Percentiles rank a stretch among this genome's conserved stretches.
These are phyloP conservation scores for Nannoperca obscura DNA, from an alignment of 2,797 vertebrate species.

Conservation along the genomic window DNA sequence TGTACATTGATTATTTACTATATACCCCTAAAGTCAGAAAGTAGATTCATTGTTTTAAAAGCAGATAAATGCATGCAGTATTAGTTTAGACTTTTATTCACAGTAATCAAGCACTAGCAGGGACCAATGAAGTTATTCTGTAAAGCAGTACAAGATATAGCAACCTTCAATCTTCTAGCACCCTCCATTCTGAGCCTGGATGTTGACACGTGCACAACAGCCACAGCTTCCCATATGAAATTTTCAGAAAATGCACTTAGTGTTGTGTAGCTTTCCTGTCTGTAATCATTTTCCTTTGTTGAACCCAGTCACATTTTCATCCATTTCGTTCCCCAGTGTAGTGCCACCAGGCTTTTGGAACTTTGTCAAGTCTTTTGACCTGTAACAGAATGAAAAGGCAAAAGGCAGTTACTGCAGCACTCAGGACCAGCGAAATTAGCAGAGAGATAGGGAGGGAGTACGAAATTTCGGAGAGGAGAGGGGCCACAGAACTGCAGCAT, in stretches of 20 bases:
- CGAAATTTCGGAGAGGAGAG: slow-evolving; percentile 15
- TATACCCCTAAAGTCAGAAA: not conserved
- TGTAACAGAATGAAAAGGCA: slow-evolving; percentile 77
- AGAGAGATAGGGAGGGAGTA: slow-evolving; percentile 23
- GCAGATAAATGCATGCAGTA: not conserved
- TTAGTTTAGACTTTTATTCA: slow-evolving; percentile 3
- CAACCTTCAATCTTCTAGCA: slow-evolving; percentile 18
- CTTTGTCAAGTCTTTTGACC: slow-evolving; percentile 79
- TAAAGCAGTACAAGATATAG: slow-evolving; percentile 19
- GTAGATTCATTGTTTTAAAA: not conserved
- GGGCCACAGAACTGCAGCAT: slow-evolving; percentile 29
- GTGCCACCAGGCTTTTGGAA: slow-evolving; percentile 68
- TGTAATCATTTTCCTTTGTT: slow-evolving; percentile 66
- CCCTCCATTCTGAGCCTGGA: not conserved
- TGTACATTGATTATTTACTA: slow-evolving; percentile 2
- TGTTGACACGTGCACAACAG: slow-evolving; percentile 10
- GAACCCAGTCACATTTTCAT: slow-evolving; percentile 64
- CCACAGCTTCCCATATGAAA: not conserved
- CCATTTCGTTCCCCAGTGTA: slow-evolving; percentile 47
- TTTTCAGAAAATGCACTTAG: slow-evolving; percentile 7
- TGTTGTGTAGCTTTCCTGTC: slow-evolving; percentile 40
- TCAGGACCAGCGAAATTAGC: slow-evolving; percentile 65
- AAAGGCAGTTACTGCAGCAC: slow-evolving; percentile 57
- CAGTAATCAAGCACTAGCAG: not conserved
- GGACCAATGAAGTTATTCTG: slow-evolving; percentile 3